Evolutionary conservation across 2,888 invertebrate genomes (phyloP).

Genomic region (Euzetes globulus): DNA sequence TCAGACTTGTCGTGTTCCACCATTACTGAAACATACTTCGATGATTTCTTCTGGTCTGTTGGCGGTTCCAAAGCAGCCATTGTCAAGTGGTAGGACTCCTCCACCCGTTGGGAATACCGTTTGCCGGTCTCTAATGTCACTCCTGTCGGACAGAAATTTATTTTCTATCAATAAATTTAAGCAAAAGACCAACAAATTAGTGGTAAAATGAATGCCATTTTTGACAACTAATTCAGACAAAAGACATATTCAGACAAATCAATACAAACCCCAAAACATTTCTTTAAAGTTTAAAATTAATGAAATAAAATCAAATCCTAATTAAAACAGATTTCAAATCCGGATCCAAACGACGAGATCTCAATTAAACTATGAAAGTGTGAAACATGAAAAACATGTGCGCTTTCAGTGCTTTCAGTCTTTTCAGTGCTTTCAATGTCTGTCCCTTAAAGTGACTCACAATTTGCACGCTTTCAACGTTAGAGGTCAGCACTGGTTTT

Average conservation of each 20-base stretch:
- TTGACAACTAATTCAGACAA: neutral
- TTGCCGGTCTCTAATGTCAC: conserved; percentile 47
- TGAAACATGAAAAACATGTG: too few species aligned
- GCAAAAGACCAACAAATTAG: neutral
- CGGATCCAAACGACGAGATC: too few species aligned
- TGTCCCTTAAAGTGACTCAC: too few species aligned
- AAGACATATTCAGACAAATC: neutral
- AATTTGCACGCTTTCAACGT: too few species aligned
- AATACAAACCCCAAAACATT: conserved; percentile 26
- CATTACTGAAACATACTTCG: conserved; percentile 45
- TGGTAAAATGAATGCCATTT: neutral
- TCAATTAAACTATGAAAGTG: too few species aligned
- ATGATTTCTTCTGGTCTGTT: conserved; percentile 23
- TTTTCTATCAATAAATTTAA: too few species aligned
- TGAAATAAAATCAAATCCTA: too few species aligned
- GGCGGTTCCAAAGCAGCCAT: conserved; percentile 40
- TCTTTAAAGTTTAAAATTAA: too few species aligned
- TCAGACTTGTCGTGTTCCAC: conserved; percentile 46
- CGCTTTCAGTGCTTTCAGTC: too few species aligned
- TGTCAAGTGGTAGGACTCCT: conserved; percentile 40
- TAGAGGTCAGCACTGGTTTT: too few species aligned
- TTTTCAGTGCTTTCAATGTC: too few species aligned
- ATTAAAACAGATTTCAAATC: too few species aligned
- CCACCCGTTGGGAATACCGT: conserved; percentile 47
- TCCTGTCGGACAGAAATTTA: conserved; percentile 42